Base-by-base conservation (phyloP, 2,888 invertebrate genomes). In the Drosophila conformis region DNA sequence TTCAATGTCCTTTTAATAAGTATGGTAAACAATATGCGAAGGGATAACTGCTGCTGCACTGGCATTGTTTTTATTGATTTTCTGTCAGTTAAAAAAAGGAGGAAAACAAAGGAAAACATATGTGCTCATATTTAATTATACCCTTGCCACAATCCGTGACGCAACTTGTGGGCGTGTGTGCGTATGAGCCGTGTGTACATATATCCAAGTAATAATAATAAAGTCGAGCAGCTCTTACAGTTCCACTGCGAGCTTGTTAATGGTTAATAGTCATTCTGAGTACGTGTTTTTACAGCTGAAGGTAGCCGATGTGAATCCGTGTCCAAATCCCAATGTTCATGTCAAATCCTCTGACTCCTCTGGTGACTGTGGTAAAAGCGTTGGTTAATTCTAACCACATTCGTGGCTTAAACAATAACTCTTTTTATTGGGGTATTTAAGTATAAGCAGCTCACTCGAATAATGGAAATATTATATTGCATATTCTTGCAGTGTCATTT, bases 41-140 rank as follows among this genome's bases (percentile, higher is more conserved):
- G 58, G 21, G 58, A 27, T 38, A 38, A 38, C 27, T 29, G 52
- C 35, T 61, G 42, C 31, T 61, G 42, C 60, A 53, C 51, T 73
- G 63, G 52, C 73, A 71, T 61, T 70, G 71, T 75, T 70, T 57
- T 73, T 88, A 85, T 85, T 85, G 84, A 88, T 85, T 88, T 85
- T 81, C 63, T 72, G 70, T 61, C 76, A 68, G 79, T 76, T 72
- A 80, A 62, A 78, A 72, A 73, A 64, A 68, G 73, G 64, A 69
- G 80, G 57, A 73, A 85, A 85, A 85, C 78, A 82, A 64, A 61
- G 69, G 49, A 36, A 61, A 80, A 80, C 80, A 78, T 79, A 79
- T 78, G 78, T 76, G 73, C 60, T 88, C 84, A 85, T 85, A 86
- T 86, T 88, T 85, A 88, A 85, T 85, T 85, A 86, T 62, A 80